Conservation (phyloP, 2,113 vertebrate genomes). For the Mustela nigripes region DNA sequence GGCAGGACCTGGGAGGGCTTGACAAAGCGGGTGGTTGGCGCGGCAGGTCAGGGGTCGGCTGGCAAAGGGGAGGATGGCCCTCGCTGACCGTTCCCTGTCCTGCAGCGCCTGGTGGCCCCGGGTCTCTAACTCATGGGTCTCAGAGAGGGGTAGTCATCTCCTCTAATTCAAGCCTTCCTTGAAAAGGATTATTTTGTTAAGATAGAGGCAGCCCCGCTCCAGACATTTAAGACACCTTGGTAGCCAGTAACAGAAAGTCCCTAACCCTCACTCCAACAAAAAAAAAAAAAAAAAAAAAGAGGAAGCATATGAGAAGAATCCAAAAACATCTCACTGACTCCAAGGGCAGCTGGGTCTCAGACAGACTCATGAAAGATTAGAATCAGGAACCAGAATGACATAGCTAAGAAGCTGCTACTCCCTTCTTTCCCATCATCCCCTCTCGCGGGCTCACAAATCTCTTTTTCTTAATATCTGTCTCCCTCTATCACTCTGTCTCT, state of each 20-base stretch:
- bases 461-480: background rate
- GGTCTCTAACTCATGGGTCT: background rate
- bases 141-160: background rate
- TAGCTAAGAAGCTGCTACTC: background rate
- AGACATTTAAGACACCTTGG: background rate
- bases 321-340: background rate
- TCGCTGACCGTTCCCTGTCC: background rate
- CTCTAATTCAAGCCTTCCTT: background rate
- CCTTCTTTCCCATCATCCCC: background rate
- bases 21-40: background rate
- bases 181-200: background rate
- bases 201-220: background rate
- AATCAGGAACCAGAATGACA: background rate
- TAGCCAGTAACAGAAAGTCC: background rate
- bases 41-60: rapidly evolving
- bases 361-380: background rate
- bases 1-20: background rate
- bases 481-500: background rate
- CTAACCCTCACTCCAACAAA: background rate
- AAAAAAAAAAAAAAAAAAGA: background rate
- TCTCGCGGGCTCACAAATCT: background rate
- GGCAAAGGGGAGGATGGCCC: background rate
- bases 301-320: background rate
- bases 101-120: background rate
- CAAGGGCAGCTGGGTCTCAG: background rate